Evolutionary conservation across 1,140 invertebrate species (phyloP), one percentile per base, ranked within the genome.

Genomic region (Drosophila ficusphila): DNA sequence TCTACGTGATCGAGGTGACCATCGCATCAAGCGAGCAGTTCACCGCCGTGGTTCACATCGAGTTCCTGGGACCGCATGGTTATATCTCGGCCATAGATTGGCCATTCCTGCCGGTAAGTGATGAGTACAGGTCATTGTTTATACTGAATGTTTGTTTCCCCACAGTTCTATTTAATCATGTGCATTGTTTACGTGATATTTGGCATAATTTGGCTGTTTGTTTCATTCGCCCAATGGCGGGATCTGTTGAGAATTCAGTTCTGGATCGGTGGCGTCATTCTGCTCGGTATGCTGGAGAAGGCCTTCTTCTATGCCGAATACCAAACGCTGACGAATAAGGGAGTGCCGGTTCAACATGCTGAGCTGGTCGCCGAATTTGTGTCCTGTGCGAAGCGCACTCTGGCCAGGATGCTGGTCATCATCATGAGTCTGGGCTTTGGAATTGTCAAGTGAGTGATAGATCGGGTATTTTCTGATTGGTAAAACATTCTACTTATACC

Each of bases 361-460:
- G 93, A 97, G 56, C 90, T 97, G 14, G 94, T 96, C 73, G 97
- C 97, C 2, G 97, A 99, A 92, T 93, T 98, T 90, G 94, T 98
- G 6, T 91, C 91, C 3, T 97, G 96, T 89, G 94, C 96, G 1
- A 99, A 99, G 92, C 92, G 97, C 57, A 97, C 97, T 1, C 92
- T 99, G 41, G 96, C 98, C 2, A 93, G 98, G 69, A 98, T 98
- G 95, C 92, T 99, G 12, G 96, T 99, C 44, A 96, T 99, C 23
- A 98, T 98, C 57, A 97, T 98, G 51, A 97, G 96, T 71, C 92
- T 98, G 39, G 98, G 98, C 36, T 99, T 98, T 93, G 98, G 98
- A 27, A 98, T 99, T 83, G 97, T 98, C 65, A 99, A 98, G 96
- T 97, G 91, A 93, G 94, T 94, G 39, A n/a, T n/a, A n/a, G n/a